Conservation (phyloP, 2,888 invertebrate genomes). For the Temnothorax ravouxi region DNA sequence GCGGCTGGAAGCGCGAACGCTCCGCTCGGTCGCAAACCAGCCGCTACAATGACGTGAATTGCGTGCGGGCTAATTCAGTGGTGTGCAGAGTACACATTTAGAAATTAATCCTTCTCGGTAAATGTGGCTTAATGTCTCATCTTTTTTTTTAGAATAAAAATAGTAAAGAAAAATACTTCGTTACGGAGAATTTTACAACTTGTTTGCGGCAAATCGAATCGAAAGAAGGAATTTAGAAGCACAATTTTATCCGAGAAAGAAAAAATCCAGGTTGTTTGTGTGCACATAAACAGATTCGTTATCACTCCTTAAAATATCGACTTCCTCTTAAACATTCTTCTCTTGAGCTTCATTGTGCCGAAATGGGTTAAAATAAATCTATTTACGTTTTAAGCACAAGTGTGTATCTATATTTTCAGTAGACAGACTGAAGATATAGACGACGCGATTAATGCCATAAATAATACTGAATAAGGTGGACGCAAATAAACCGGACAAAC, state of each 20-base stretch:
- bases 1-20: slow-evolving; percentile 55
- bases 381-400: not conserved
- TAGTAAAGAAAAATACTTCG: not conserved
- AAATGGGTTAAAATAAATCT: not conserved
- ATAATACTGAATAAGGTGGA: slow-evolving; percentile 40
- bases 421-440: not conserved
- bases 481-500: slow-evolving; percentile 31
- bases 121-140: not conserved
- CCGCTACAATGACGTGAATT: slow-evolving; percentile 62
- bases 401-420: slow-evolving; percentile 19
- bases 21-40: slow-evolving; percentile 45
- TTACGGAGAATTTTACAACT: not conserved
- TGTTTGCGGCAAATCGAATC: not conserved
- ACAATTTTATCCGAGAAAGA: not conserved
- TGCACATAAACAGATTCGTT: not conserved
- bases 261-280: not conserved
- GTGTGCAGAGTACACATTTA: not conserved
- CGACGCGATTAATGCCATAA: slow-evolving; percentile 25
- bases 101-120: not conserved
- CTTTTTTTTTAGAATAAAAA: not conserved
- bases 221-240: not conserved
- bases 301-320: not conserved
- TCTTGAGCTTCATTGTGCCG: not conserved
- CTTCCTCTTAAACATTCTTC: not conserved
- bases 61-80: slow-evolving; percentile 40